A percentile compares a stretch with the other conserved stretches of the same genome.
phyloP scores from a whole-genome alignment of 2,113 vertebrate genomes.

The Gallinago media region DNA sequence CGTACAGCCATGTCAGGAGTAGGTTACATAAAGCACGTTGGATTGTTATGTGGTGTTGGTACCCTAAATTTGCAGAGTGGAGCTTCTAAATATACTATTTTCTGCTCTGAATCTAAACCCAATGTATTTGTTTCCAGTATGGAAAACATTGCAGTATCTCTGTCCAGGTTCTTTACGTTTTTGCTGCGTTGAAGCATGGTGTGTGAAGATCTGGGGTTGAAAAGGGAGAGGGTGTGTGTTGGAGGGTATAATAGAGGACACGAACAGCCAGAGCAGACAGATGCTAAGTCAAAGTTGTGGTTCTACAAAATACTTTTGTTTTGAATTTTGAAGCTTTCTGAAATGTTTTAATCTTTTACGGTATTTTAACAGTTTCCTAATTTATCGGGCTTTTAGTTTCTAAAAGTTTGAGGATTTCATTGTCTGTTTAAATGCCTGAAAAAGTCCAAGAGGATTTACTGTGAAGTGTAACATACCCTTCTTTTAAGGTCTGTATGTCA shows the following conservation, averaged over 20 bases:
- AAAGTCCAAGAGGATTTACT: neutral
- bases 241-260: neutral
- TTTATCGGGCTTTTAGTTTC: neutral
- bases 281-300: neutral
- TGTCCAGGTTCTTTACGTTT: neutral
- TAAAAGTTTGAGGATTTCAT: neutral
- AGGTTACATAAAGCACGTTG: neutral
- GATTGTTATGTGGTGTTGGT: neutral
- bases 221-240: neutral
- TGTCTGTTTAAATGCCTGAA: neutral
- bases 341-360: neutral
- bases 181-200: neutral
- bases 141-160: neutral
- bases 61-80: too few species aligned
- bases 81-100: neutral
- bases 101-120: neutral
- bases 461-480: neutral
- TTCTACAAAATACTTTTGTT: neutral
- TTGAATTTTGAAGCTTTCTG: neutral
- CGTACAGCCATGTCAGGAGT: rapidly evolving
- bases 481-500: neutral
- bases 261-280: neutral
- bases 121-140: neutral
- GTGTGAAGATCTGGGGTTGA: neutral
- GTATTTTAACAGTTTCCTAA: neutral